Conservation (phyloP, 1,140 invertebrate species). For the Melitaea cinxia region DNA sequence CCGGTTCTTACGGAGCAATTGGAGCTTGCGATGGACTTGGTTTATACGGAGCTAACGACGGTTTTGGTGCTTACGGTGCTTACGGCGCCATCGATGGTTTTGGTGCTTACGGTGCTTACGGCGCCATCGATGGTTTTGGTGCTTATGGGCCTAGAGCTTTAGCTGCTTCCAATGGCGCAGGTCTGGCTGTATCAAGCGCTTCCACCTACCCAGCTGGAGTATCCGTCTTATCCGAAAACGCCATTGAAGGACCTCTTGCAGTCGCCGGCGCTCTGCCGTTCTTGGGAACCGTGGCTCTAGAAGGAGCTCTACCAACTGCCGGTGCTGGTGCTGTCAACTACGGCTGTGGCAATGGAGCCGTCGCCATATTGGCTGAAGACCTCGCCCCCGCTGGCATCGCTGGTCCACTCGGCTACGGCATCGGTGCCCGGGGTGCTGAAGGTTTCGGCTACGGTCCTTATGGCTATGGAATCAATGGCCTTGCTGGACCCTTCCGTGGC, state of each 20-base stretch:
- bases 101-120: slow-evolving; percentile 9
- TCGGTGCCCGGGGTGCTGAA: no score
- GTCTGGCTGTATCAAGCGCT: slow-evolving; percentile 12
- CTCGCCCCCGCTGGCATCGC: background rate
- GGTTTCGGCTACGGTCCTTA: background rate
- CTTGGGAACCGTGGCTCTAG: slow-evolving; percentile 20
- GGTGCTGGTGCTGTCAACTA: slow-evolving; percentile 19
- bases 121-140: background rate
- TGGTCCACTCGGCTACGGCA: slow-evolving; percentile 10
- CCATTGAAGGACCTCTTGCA: slow-evolving; percentile 1
- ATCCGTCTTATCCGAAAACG: slow-evolving; percentile 11
- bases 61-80: no score
- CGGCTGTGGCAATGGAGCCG: no score
- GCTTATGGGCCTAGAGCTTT: background rate
- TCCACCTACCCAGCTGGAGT: slow-evolving; percentile 10
- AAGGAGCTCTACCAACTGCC: slow-evolving; percentile 15
- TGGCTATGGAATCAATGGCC: background rate
- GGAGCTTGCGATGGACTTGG: slow-evolving; percentile 5
- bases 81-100: background rate
- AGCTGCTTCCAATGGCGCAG: slow-evolving; percentile 5
- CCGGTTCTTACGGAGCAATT: no score
- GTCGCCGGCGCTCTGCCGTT: slow-evolving; percentile 18
- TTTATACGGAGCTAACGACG: no score
- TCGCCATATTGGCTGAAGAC: slow-evolving; percentile 21
- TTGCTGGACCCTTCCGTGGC: background rate